Percentiles rank a stretch among this genome's conserved stretches.
These are phyloP conservation scores for Hucho hucho DNA, from an alignment of 2,113 vertebrate genomes.

Conservation along the genomic window DNA sequence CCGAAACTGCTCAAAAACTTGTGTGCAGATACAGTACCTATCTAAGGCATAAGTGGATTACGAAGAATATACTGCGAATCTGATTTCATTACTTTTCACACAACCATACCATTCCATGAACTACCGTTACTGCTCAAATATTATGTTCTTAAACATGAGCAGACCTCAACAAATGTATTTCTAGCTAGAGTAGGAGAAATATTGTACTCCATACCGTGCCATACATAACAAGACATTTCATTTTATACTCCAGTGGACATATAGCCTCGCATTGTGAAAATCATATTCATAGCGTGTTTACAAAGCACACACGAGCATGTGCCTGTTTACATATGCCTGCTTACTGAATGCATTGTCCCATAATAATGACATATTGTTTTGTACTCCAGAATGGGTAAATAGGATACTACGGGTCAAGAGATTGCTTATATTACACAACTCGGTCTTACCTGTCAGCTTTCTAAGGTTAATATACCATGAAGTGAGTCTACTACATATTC, in stretches of 20 bases:
- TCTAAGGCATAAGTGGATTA: too few species aligned
- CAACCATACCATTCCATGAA: too few species aligned
- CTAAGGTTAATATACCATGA: slow-evolving; percentile 26
- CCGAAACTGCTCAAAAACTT: not conserved
- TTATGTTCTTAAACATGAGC: slow-evolving; percentile 19
- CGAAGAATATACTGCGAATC: too few species aligned
- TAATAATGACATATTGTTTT: slow-evolving; percentile 60
- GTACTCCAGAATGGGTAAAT: slow-evolving; percentile 36
- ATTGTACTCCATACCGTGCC: not conserved
- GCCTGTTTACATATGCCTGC: slow-evolving; percentile 36
- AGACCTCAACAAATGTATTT: slow-evolving; percentile 20
- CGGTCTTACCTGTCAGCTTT: slow-evolving; percentile 40
- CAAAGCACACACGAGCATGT: slow-evolving; percentile 42
- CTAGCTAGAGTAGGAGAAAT: slow-evolving; percentile 29
- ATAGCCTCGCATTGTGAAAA: slow-evolving; percentile 53
- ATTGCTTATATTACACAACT: slow-evolving; percentile 48
- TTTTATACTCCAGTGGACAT: slow-evolving; percentile 61
- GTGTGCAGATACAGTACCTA: too few species aligned
- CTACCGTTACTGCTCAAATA: too few species aligned
- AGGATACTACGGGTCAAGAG: slow-evolving; percentile 26
- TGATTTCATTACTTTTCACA: too few species aligned
- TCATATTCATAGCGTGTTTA: slow-evolving; percentile 60
- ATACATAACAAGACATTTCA: slow-evolving; percentile 53
- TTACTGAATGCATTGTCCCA: slow-evolving; percentile 23
- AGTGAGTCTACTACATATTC: slow-evolving; percentile 1